Conservation (phyloP, 1,140 invertebrate genomes). For the honey bee (Apis mellifera) region Amel_HAv3.1 CM009936.2:14822001-14822500, state of each 20-base stretch:
- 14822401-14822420: background rate
- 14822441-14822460: too few relatives aligned
- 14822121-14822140: background rate
- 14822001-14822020: slow-evolving; percentile 35
- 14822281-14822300: slow-evolving; percentile 10
- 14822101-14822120: slow-evolving; percentile 1
- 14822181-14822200: too few relatives aligned
- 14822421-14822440: too few relatives aligned
- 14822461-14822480: too few relatives aligned
- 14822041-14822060: background rate
- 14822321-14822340: slow-evolving; percentile 20
- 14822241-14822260: too few relatives aligned
- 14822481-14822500: background rate
- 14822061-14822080: background rate
- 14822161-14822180: too few relatives aligned
- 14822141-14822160: too few relatives aligned
- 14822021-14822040: background rate
- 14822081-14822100: slow-evolving; percentile 27
- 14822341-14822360: background rate
- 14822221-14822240: too few relatives aligned
- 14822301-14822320: background rate
- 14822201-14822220: too few relatives aligned
- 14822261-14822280: slow-evolving; percentile 21
- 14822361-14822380: background rate
- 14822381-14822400: background rate